Percentiles rank a stretch among this genome's conserved stretches.
These are phyloP conservation scores for Smittia sp. DNA, from an alignment of 2,888 invertebrate species.

Conservation along the genomic window DNA sequence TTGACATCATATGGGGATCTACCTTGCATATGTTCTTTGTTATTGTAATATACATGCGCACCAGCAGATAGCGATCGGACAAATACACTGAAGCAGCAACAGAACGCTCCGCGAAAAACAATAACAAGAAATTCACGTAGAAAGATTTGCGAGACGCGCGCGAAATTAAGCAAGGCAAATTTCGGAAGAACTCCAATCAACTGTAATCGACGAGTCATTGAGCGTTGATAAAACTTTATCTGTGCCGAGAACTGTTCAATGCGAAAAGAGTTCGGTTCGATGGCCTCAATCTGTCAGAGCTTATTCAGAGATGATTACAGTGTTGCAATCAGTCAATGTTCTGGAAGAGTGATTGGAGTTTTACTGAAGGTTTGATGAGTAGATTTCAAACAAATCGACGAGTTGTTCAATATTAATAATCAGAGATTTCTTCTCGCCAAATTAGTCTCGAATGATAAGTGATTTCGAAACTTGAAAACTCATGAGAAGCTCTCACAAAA, in stretches of 20 bases:
- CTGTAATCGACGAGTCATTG: background rate
- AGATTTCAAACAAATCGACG: too few species aligned
- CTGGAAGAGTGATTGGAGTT: background rate
- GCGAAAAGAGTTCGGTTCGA: background rate
- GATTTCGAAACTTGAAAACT: too few species aligned
- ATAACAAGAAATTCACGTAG: background rate
- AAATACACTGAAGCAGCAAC: background rate
- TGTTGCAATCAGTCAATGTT: background rate
- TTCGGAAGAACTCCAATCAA: too few species aligned
- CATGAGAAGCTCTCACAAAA: too few species aligned
- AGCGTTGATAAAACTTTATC: conserved; percentile 2
- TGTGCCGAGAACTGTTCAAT: background rate
- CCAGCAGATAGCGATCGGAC: conserved; percentile 15
- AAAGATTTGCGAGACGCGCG: background rate
- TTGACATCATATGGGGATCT: conserved; percentile 31
- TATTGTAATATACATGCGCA: conserved; percentile 36
- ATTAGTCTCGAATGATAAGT: too few species aligned
- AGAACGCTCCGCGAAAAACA: background rate
- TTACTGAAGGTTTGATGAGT: too few species aligned
- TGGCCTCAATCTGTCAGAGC: background rate
- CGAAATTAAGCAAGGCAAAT: background rate
- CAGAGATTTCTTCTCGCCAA: too few species aligned
- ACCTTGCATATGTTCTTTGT: conserved; percentile 33
- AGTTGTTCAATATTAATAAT: too few species aligned
- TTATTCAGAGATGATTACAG: background rate